Base-by-base conservation (phyloP, 1,140 invertebrate species). In the Drosophila persimilis region DNA sequence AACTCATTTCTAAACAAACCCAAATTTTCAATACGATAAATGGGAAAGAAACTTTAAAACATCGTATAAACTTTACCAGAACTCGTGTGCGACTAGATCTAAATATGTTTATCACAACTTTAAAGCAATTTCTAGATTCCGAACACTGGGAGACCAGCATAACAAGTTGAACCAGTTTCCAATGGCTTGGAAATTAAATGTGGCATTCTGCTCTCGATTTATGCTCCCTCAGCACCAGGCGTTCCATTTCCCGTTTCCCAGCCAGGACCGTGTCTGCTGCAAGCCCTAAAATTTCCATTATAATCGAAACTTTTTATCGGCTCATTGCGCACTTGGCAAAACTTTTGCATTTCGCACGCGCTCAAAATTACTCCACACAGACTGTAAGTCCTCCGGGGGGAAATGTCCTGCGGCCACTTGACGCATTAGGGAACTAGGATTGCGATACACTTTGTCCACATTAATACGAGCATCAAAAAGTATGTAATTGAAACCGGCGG, bases 261-360 rank as follows among this genome's bases (percentile, higher is more conserved):
- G 24, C 63, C 11, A 13, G 29, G 8, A n/a, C n/a, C 54, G 41
- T 50, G 51, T 13, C 35, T 39, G 35, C 35, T 39, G 35, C 35
- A 39, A 39, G 35, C 35, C 35, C 11, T 13, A 60, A 56, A 51
- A 48, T 71, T 62, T 80, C 73, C 60, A 85, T 86, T 86, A 85
- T 86, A 86, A 85, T 85, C 80, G 80, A 85, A 85, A 86, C 73
- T 85, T 85, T 85, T 85, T 80, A 85, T 85, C 65, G 73, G 63
- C 60, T 47, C 67, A 60, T 43, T 44, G 57, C 55, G 66, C 66
- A 75, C 69, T 65, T 64, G 69, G 46, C 8, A 47, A 66, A 85
- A 85, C 70, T 86, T 85, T 85, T 67, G 62, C 83, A 86, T 81
- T 86, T 85, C 77, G 83, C 81, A 85, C 81, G 74, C 71, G 74